Conservation (phyloP, 1,140 invertebrate species). For the Drosophila chauvacae region DNA sequence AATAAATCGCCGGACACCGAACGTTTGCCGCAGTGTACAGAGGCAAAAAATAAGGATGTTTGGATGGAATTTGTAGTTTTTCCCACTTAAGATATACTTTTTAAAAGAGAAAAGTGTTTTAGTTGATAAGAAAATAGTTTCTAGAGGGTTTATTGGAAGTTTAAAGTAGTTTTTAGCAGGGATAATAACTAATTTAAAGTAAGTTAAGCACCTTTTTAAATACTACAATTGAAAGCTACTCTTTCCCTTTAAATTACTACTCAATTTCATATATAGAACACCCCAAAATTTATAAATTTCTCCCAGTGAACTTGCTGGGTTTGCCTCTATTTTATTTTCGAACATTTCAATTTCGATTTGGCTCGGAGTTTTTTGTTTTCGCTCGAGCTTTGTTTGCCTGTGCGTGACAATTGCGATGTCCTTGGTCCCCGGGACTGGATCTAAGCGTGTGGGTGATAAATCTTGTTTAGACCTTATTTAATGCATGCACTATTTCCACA, state of each 20-base stretch:
- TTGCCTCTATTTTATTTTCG: conserved; percentile 43
- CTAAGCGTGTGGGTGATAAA: conserved; percentile 58
- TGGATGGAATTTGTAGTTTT: not conserved
- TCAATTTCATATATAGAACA: too few species aligned
- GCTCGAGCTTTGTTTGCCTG: conserved; percentile 40
- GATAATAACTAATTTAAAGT: too few species aligned
- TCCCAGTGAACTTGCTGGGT: not conserved
- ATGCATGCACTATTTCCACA: conserved; percentile 64
- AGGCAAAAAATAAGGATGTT: not conserved
- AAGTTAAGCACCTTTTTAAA: not conserved
- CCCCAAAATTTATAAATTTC: not conserved
- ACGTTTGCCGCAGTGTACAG: conserved; percentile 13
- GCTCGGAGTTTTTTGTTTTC: conserved; percentile 11
- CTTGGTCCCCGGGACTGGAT: conserved; percentile 1
- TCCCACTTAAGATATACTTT: too few species aligned
- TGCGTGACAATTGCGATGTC: conserved; percentile 69
- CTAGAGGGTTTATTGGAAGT: not conserved
- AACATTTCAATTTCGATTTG: conserved; percentile 65
- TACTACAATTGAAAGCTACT: not conserved
- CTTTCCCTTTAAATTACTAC: not conserved
- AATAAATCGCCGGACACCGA: conserved; percentile 40
- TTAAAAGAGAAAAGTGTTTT: not conserved
- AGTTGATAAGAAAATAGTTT: not conserved
- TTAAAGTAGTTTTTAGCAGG: not conserved
- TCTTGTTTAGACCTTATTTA: conserved; percentile 63